phyloP scores from a whole-genome alignment of 2,113 vertebrate genomes.

The Hippocampus comes region DNA sequence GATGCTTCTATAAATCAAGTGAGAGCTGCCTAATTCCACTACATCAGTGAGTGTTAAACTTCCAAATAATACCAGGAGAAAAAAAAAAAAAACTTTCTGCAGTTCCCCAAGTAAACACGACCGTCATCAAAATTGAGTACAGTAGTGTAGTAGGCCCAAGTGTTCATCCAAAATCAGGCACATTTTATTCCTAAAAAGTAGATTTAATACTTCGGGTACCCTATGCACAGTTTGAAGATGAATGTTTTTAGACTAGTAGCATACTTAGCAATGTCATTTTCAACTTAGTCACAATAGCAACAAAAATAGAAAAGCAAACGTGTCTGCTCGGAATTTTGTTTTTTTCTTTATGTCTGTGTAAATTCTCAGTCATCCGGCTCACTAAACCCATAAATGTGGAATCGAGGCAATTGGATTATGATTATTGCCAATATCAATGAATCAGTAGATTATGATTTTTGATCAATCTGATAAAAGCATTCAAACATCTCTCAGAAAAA shows the following conservation, averaged over 20 bases:
- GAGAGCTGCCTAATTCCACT: conserved; percentile 53
- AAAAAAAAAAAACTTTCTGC: neutral
- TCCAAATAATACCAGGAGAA: conserved; percentile 21
- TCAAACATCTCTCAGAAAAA: no score
- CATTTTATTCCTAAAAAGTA: neutral
- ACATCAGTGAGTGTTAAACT: conserved; percentile 27
- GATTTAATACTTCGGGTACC: neutral
- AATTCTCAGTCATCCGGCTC: neutral
- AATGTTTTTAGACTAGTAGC: neutral
- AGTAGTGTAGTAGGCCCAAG: neutral
- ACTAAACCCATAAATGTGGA: neutral
- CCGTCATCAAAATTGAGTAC: neutral
- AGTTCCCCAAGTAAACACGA: neutral
- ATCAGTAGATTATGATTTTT: no score
- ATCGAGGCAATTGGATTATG: neutral
- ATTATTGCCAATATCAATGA: no score
- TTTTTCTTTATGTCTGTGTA: neutral
- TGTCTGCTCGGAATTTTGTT: neutral
- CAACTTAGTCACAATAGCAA: neutral
- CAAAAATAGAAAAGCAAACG: neutral
- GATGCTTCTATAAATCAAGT: conserved; percentile 63
- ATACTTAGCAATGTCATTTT: neutral
- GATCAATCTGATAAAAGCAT: no score
- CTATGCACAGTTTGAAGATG: neutral
- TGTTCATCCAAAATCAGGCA: neutral